Evolutionary conservation across 2,113 vertebrate species (phyloP), one percentile per base, ranked within the genome.

Genomic region (Mobula hypostoma): DNA sequence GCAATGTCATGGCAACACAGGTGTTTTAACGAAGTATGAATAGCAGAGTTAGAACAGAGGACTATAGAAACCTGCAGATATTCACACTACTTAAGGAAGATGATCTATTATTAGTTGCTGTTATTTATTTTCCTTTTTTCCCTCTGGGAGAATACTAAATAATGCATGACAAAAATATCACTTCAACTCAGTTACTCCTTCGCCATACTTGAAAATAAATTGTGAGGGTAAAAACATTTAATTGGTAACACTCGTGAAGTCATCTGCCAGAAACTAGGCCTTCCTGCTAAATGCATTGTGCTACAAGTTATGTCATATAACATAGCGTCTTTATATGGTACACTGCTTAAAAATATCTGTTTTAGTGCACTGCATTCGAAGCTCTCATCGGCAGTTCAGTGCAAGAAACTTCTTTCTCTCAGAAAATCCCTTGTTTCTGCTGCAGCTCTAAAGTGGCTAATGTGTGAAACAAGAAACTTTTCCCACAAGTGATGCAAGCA

Each of bases 1-100:
- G 14, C 61, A 90, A 68, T 66, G 29, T 68, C 85, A 90, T 90
- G 58, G 61, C 85, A 90, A 90, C 61, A 61, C 85, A 90, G 85
- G 61, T 90, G 61, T 68, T n/a, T 90, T 19, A 90, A 90, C 61
- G 7, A 90, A 19, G 61, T 90, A 63, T 32, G 61, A 66, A 90
- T 7, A 90, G 85, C n/a, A 15, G 61, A 90, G 6, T 17, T 63
- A 90, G 85, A 68, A 68, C 85, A 90, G 66, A 90, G 27, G 85
- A 66, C 7, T 68, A 32, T 32, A 32, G 32, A 90, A 90, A 66
- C 63, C 61, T 68, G n/a, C 61, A 90, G 61, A 14, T 61, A 90
- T 68, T 90, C 58, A 88, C 27, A 32, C 5, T 15, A 90, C 66
- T 90, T 68, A 90, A 90, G 15, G 85, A 63, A 36, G 63, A 90